These are phyloP conservation scores for Eidolon helvum DNA, from an alignment of 2,113 vertebrate species.

Conservation along the genomic window DNA sequence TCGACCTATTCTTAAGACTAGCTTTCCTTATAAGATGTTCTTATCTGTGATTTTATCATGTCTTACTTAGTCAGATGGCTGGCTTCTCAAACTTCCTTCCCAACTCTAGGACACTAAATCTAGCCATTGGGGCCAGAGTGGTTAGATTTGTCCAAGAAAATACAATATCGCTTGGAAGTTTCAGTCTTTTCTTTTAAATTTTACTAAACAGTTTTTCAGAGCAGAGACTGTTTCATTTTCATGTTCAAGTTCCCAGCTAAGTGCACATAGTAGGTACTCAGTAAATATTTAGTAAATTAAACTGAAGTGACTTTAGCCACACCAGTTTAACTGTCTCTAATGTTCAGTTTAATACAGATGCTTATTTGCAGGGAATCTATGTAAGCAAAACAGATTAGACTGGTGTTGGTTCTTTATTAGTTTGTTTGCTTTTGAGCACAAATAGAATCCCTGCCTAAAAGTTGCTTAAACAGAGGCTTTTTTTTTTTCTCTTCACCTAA, in stretches of 20 bases:
- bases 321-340: neutral
- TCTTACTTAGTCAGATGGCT: neutral
- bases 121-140: neutral
- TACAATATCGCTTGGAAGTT: neutral
- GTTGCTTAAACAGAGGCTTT: neutral
- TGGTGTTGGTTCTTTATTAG: neutral
- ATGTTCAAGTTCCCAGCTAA: neutral
- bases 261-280: neutral
- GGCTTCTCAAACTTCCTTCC: neutral
- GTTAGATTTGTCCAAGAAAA: neutral
- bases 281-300: neutral
- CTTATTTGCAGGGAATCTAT: neutral
- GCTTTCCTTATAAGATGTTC: neutral
- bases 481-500: neutral
- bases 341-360: neutral
- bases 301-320: neutral
- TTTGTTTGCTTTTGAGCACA: neutral
- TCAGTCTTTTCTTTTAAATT: neutral
- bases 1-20: neutral
- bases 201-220: neutral
- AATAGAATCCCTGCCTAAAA: neutral
- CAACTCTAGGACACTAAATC: neutral
- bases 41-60: neutral
- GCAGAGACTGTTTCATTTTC: neutral
- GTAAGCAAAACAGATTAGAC: neutral